Evolutionary conservation across 2,888 invertebrate genomes (phyloP).

Genomic region (Ecliptopera silaceata): DNA sequence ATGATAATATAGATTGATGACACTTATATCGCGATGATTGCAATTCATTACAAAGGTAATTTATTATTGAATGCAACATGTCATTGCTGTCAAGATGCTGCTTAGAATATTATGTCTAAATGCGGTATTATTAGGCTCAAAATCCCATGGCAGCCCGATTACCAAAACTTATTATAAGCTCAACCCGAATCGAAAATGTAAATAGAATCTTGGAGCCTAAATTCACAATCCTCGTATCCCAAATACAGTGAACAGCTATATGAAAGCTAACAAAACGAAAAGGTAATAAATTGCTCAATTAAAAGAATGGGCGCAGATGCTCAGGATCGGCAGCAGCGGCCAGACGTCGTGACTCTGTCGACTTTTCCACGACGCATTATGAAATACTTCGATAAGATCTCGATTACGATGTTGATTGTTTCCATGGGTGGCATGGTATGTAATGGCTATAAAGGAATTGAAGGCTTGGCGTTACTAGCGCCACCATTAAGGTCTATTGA

Average conservation of each 20-base stretch:
- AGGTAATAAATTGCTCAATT: slow-evolving; percentile 29
- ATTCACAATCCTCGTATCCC: neutral
- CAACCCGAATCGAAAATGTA: too few species aligned
- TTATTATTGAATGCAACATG: slow-evolving; percentile 20
- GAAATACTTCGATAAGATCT: slow-evolving; percentile 18
- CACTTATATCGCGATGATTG: slow-evolving; percentile 44
- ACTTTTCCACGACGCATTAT: slow-evolving; percentile 13
- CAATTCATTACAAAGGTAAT: slow-evolving; percentile 26
- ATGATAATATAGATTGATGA: slow-evolving; percentile 50
- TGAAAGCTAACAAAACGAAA: slow-evolving; percentile 22
- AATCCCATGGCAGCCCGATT: too few species aligned
- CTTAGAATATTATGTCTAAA: neutral
- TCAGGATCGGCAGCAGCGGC: slow-evolving; percentile 9
- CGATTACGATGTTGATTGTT: slow-evolving; percentile 22
- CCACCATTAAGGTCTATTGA: slow-evolving; percentile 64
- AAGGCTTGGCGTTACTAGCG: slow-evolving; percentile 49
- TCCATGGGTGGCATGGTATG: slow-evolving; percentile 34
- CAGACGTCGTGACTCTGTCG: slow-evolving; percentile 3
- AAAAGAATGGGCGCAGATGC: slow-evolving; percentile 18
- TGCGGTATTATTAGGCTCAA: too few species aligned
- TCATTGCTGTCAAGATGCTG: slow-evolving; percentile 14
- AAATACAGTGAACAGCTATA: slow-evolving; percentile 9
- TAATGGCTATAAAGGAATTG: slow-evolving; percentile 33
- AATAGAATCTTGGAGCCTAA: neutral
- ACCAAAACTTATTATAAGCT: too few species aligned